These are phyloP conservation scores for Cepaea nemoralis DNA, from an alignment of 1,140 invertebrate species.

Conservation along the genomic window DNA sequence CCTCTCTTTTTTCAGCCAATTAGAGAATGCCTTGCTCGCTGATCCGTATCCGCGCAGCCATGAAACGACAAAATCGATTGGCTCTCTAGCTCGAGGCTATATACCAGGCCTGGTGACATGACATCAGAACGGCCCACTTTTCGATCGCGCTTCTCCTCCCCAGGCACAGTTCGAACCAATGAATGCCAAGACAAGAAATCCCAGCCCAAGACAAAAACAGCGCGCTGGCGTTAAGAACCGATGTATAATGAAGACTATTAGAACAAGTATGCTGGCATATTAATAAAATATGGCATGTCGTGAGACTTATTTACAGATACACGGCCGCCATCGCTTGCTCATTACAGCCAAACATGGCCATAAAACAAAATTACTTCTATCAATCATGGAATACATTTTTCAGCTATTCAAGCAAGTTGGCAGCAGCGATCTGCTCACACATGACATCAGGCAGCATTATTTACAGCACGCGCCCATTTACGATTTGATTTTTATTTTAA, in stretches of 20 bases:
- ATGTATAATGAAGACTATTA: not conserved
- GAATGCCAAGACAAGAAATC: not conserved
- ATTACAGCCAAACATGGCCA: not conserved
- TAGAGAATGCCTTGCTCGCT: not conserved
- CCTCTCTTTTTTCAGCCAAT: not conserved
- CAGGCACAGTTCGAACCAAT: not conserved
- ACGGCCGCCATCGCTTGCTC: not conserved
- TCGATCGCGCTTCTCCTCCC: not conserved
- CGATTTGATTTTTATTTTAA: not conserved
- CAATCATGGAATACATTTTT: not conserved
- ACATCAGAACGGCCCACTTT: constrained; percentile 11
- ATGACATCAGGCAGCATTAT: not conserved
- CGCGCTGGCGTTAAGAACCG: not conserved
- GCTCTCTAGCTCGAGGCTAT: not conserved
- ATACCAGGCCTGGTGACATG: not conserved
- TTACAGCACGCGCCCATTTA: not conserved
- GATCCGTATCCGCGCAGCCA: not conserved
- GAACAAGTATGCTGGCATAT: not conserved
- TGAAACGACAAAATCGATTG: constrained; percentile 14
- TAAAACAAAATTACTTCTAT: not conserved
- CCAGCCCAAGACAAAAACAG: not conserved
- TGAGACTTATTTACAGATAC: not conserved
- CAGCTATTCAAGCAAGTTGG: not conserved
- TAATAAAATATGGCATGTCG: not conserved
- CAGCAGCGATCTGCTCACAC: not conserved